phyloP scores from a whole-genome alignment of 2,888 invertebrate species.

The Scelioninae gen. 1 region DNA sequence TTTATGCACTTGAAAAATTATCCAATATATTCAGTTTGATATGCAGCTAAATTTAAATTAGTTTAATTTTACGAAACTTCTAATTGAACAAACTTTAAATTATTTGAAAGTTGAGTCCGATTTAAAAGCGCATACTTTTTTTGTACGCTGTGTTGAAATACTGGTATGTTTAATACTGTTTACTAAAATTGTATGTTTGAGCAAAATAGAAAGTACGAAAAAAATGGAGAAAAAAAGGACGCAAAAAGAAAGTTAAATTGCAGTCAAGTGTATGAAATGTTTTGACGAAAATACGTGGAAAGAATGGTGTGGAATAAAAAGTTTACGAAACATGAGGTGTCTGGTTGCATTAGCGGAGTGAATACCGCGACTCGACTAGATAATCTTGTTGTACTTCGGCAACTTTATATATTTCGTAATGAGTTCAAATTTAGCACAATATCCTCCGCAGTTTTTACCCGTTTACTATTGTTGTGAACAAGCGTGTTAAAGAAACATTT shows the following conservation, averaged over 20 bases:
- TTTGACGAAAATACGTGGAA: constrained; percentile 60
- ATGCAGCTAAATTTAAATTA: no score
- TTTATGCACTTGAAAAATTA: neutral
- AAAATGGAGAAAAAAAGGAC: no score
- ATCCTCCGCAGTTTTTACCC: constrained; percentile 41
- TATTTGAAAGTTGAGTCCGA: no score
- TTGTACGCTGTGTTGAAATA: no score
- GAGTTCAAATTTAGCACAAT: constrained; percentile 58
- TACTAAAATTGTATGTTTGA: no score
- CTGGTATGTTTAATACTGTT: no score
- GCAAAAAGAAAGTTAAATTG: constrained; percentile 18
- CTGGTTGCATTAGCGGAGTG: constrained; percentile 63
- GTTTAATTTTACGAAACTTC: no score
- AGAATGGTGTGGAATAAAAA: constrained; percentile 50
- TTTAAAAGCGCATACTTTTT: no score
- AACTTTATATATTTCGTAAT: constrained; percentile 61
- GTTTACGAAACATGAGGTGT: constrained; percentile 59
- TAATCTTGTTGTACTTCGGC: constrained; percentile 60
- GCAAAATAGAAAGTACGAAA: no score
- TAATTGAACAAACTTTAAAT: no score
- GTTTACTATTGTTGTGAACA: constrained; percentile 42
- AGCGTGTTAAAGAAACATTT: constrained; percentile 44
- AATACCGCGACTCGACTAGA: constrained; percentile 49
- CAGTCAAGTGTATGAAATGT: constrained; percentile 23
- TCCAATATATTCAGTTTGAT: no score